Evolutionary conservation across 2,888 invertebrate species (phyloP).

Genomic region (Hydrotaea cyrtoneurina): DNA sequence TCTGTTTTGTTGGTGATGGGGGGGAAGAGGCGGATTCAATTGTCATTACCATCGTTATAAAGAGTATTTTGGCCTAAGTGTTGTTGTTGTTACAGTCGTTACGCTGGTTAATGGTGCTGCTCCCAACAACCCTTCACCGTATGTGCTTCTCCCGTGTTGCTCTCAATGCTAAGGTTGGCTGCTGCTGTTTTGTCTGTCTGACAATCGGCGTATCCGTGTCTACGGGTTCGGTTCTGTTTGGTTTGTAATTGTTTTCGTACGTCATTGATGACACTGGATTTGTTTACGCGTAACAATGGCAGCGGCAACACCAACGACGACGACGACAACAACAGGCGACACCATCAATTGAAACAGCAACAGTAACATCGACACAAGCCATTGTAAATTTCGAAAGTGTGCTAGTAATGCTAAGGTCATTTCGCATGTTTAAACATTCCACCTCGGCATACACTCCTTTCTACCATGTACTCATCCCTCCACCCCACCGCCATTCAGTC

Average conservation of each 20-base stretch:
- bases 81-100: no score
- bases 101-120: no score
- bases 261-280: conserved; percentile 30
- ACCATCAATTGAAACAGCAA: not conserved
- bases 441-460: not conserved
- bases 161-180: no score
- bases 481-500: not conserved
- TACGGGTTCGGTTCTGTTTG: not conserved
- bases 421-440: conserved; percentile 44
- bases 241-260: conserved; percentile 31
- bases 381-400: conserved; percentile 26
- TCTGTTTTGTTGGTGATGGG: no score
- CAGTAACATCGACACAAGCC: not conserved
- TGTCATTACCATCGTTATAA: no score
- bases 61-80: no score
- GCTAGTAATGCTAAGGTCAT: conserved; percentile 50
- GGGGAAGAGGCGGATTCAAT: no score
- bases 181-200: no score
- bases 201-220: not conserved
- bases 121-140: no score
- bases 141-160: no score
- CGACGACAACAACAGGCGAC: no score
- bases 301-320: not conserved
- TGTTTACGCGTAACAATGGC: conserved; percentile 6
- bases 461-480: not conserved